Evolutionary conservation across 2,888 invertebrate species (phyloP).

Genomic region (Neria commutata): DNA sequence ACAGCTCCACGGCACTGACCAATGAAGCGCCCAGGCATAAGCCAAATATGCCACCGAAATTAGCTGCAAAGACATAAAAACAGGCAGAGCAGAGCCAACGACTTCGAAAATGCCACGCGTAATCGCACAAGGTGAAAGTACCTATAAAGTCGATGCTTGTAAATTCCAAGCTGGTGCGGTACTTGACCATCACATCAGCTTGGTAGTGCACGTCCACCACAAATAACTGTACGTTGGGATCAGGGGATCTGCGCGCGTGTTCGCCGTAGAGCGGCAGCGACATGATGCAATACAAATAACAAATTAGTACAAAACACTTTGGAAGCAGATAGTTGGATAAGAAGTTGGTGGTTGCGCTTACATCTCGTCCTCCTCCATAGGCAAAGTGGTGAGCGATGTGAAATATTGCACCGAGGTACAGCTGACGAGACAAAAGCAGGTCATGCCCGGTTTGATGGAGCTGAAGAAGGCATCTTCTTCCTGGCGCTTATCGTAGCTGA

Average conservation of each 20-base stretch:
- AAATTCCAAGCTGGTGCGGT: slow-evolving; percentile 61
- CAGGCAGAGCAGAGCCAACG: neutral
- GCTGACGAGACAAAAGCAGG: slow-evolving; percentile 53
- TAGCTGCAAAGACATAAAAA: slow-evolving; percentile 48
- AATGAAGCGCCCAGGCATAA: slow-evolving; percentile 63
- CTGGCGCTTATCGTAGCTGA: slow-evolving; percentile 49
- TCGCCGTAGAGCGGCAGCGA: too few species aligned
- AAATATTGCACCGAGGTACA: slow-evolving; percentile 53
- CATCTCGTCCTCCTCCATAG: slow-evolving; percentile 29
- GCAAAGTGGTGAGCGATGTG: slow-evolving; percentile 42
- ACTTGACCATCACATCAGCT: slow-evolving; percentile 57
- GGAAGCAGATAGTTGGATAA: too few species aligned
- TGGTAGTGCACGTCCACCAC: slow-evolving; percentile 61
- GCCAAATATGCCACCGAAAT: slow-evolving; percentile 63
- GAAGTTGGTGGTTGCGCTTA: slow-evolving; percentile 17
- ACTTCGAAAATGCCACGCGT: neutral
- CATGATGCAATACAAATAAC: neutral
- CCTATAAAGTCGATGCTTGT: slow-evolving; percentile 62
- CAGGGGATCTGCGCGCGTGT: slow-evolving; percentile 31
- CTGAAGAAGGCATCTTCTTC: slow-evolving; percentile 50
- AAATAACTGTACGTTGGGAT: slow-evolving; percentile 34
- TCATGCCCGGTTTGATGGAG: slow-evolving; percentile 51
- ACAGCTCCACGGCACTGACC: slow-evolving; percentile 61
- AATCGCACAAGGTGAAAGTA: slow-evolving; percentile 28
- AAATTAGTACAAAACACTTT: neutral